Percentiles rank a stretch among this genome's conserved stretches.
Conservation (phyloP, 2,113 vertebrate genomes). For the Carlito syrichta region DNA sequence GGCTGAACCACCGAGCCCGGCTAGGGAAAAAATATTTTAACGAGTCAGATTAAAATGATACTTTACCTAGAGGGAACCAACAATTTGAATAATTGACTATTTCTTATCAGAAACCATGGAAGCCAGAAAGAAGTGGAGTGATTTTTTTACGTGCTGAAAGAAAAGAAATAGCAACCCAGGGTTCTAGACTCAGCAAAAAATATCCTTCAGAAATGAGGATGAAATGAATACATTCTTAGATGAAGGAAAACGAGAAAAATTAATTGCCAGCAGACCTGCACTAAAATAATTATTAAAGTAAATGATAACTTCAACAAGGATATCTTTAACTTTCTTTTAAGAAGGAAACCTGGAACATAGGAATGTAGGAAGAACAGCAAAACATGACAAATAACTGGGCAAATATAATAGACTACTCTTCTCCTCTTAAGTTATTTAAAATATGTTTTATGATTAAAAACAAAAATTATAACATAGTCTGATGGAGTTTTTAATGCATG, state of each 20-base stretch:
- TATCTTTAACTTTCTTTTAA: too few relatives aligned
- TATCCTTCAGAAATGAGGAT: not conserved
- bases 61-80: not conserved
- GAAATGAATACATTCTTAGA: not conserved
- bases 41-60: not conserved
- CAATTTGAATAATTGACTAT: not conserved
- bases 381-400: not conserved
- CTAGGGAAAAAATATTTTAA: not conserved
- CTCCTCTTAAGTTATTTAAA: not conserved
- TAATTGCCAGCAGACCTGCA: not conserved
- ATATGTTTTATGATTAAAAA: not conserved
- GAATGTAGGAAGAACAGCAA: not conserved
- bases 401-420: not conserved
- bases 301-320: too few relatives aligned
- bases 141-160: not conserved
- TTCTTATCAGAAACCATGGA: not conserved
- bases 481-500: not conserved
- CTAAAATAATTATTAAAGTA: not conserved
- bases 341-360: not conserved
- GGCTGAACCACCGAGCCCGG: too few relatives aligned
- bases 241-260: not conserved
- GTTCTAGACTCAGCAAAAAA: not conserved
- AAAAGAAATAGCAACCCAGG: not conserved
- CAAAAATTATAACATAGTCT: not conserved
- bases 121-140: not conserved